A percentile compares a stretch with the other conserved stretches of the same genome.
Evolutionary conservation across 1,140 invertebrate species (phyloP).

Genomic region (Drosophila parvula): DNA sequence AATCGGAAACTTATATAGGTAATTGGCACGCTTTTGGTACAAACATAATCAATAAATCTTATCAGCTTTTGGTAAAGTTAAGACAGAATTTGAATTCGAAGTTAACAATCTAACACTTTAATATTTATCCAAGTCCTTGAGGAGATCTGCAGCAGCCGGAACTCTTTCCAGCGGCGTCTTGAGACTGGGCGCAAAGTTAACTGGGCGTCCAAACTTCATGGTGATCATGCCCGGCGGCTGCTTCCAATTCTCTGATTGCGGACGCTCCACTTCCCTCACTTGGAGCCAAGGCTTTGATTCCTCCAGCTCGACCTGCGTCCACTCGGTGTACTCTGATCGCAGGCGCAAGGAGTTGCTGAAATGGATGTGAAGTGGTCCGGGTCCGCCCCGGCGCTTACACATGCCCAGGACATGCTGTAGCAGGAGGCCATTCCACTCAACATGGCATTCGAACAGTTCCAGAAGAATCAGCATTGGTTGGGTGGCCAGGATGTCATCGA

Average conservation of each 20-base stretch:
- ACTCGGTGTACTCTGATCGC: constrained; percentile 33
- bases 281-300: constrained; percentile 14
- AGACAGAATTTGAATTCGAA: neutral
- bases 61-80: neutral
- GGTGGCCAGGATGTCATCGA: neutral
- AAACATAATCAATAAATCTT: neutral
- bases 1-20: no score
- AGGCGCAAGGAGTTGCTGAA: constrained; percentile 34
- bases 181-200: constrained; percentile 26
- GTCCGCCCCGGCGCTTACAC: neutral
- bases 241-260: constrained; percentile 8
- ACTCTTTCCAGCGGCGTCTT: neutral
- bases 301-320: neutral
- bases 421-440: neutral
- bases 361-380: neutral
- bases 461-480: constrained; percentile 19
- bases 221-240: constrained; percentile 32
- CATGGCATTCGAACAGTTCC: constrained; percentile 37
- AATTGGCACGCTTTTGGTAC: no score
- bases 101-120: neutral
- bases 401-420: constrained; percentile 10
- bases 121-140: neutral
- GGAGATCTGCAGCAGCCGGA: neutral
- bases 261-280: constrained; percentile 29
- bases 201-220: constrained; percentile 41